Evolutionary conservation across 2,797 vertebrate species (phyloP).

Genomic region (Sardinella longiceps): DNA sequence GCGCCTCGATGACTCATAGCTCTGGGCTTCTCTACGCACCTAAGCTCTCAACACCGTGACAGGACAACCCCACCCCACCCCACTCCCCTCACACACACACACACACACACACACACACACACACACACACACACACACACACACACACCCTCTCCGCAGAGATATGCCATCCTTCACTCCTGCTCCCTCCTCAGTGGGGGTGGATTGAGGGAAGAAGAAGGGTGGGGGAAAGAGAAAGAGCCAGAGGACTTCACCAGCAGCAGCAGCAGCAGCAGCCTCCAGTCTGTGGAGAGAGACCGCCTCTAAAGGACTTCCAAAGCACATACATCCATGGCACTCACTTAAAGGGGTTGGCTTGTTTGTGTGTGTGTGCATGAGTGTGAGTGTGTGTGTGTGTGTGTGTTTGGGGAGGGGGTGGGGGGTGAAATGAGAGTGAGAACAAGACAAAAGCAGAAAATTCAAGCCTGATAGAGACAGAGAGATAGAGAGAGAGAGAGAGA

Average conservation of each 20-base stretch:
- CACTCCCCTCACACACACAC: background rate
- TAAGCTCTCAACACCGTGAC: background rate
- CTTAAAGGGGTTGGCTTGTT: background rate
- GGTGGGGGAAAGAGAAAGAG: background rate
- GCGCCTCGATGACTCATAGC: conserved; percentile 18
- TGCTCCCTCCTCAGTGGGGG: background rate
- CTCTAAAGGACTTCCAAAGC: background rate
- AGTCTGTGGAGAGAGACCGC: background rate
- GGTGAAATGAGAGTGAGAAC: no score
- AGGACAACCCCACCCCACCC: background rate
- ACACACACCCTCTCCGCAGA: background rate
- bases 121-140: background rate
- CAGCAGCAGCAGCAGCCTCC: background rate
- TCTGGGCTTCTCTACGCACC: background rate
- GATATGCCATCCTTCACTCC: background rate
- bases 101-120: background rate
- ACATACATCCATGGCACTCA: background rate
- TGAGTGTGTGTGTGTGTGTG: background rate
- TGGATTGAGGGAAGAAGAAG: background rate
- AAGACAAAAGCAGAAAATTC: background rate
- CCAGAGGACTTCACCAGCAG: background rate
- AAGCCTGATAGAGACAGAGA: background rate
- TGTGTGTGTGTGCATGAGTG: no score
- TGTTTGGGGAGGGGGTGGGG: no score
- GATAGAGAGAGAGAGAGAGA: background rate